phyloP scores from a whole-genome alignment of 2,113 vertebrate species.

The Cephalopterus ornatus region DNA sequence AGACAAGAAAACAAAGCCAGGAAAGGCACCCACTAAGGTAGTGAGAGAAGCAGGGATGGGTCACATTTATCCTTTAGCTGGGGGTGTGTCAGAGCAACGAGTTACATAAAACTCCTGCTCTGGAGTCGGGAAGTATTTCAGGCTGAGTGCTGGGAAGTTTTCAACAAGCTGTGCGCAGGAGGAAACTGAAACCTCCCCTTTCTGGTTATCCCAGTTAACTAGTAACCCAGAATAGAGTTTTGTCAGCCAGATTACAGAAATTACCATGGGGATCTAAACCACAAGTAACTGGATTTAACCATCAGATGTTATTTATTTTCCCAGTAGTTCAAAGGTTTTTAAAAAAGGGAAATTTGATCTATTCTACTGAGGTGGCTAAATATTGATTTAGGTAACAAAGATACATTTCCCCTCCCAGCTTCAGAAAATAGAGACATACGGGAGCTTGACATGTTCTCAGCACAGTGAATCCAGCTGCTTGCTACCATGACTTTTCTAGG shows the following conservation, averaged over 20 bases:
- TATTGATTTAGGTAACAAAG: background rate
- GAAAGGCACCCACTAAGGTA: background rate
- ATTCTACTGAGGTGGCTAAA: background rate
- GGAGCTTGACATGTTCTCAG: background rate
- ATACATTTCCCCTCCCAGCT: background rate
- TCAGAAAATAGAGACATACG: background rate
- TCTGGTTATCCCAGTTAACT: conserved; percentile 31
- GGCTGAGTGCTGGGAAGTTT: background rate
- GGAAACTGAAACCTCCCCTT: background rate
- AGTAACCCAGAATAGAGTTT: conserved; percentile 23
- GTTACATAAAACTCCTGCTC: conserved; percentile 40
- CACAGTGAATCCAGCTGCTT: background rate
- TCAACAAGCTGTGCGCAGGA: background rate
- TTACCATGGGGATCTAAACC: background rate
- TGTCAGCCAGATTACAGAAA: background rate
- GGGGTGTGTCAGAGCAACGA: background rate
- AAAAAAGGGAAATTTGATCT: background rate
- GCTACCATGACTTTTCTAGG: conserved; percentile 10
- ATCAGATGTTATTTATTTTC: background rate
- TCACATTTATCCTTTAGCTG: background rate
- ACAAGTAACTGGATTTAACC: background rate
- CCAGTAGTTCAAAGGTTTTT: background rate
- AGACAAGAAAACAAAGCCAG: background rate
- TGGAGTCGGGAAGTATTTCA: conserved; percentile 13
- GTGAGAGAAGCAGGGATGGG: background rate